Base-by-base conservation (phyloP, 2,113 vertebrate species). In the Stigmatopora argus region DNA sequence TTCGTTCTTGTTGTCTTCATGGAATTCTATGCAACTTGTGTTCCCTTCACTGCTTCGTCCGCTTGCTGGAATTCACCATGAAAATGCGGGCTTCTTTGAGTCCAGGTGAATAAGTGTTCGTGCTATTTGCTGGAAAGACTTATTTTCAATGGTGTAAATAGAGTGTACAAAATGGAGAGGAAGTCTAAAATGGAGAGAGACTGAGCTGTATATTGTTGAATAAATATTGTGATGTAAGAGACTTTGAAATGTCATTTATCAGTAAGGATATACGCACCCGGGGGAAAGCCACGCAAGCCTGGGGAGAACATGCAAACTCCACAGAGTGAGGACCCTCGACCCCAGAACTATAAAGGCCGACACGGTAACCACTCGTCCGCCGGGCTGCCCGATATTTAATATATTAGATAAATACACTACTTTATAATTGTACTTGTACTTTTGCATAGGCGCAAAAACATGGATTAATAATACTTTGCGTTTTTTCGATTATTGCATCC, bases 81-180 rank as follows among this genome's bases (percentile, higher is more conserved):
- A 12, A 61, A 61, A 60, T 7, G 2, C 9, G 18, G 57, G 68
- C 34, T 83, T 79, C 55, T 86, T 23, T 34, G 83, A 88, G 93
- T 93, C 94, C 94, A 92, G 94, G 90, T 83, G 91, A 91, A 91
- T 93, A 92, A 90, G 85, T 93, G 85, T 94, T 91, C 88, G 94
- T 88, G 85, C 88, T 96, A 93, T 96, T 76, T 96, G 93, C 94
- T 81, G 82, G 82, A 93, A 92, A 92, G 81, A 89, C 91, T 94
- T 96, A 95, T 96, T 96, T 96, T 94, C 96, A 93, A 92, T 89
- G 83, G 83, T 97, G 93, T 97, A 98, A 93, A 97, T 96, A 96
- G 91, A 87, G 91, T 98, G 93, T 96, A 95, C 89, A 97, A 96
- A 95, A 89, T 68, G 73, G 48, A 88, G 77, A 82, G 67, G 57